Base-by-base conservation (phyloP, 2,797 vertebrate genomes). In the Cirrhinus molitorella region DNA sequence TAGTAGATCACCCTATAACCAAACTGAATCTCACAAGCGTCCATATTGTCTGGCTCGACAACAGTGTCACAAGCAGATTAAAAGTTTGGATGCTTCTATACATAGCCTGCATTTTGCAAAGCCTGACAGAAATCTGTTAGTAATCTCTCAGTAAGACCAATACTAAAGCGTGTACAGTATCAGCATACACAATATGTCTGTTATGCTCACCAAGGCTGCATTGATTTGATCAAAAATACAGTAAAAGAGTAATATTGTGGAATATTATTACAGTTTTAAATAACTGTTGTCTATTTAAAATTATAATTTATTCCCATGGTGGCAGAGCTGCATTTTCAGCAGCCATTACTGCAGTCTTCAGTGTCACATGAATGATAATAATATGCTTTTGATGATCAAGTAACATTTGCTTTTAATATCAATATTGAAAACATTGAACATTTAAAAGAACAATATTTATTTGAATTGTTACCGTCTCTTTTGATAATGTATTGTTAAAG, bases 1-100 rank as follows among this genome's bases (percentile, higher is more conserved):
- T 28, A 55, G 77, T 37, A 79, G 47, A 28, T 68, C n/a, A 79
- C 16, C 49, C 7, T 34, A 73, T 53, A 34, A 34, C 28, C 59
- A 66, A 66, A 65, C 7, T n/a, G 3, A 79, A 67, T 40, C 14
- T 79, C 34, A 40, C 13, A 75, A 51, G 70, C 7, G 9, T 53
- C 14, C 23, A 43, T 76, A 40, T 76, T 68, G 37, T 68, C 17
- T 67, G 63, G 31, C 31, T 67, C 31, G 25, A 40, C 77, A 19
- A 51, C 61, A 34, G 5, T 21, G 8, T 40, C 21, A 67, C 4
- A 17, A 25, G n/a, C 19, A 67, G 9, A 53, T 67, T 25, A 37
- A 67, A 47, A 47, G 1, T 66, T 53, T 79, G 9, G 13, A 47
- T 49, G 40, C 25, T 47, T 76, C 3, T 47, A 16, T 67, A 16